These are phyloP conservation scores for Drosophila ananassae DNA, from an alignment of 1,140 invertebrate genomes.

Conservation along the genomic window DNA sequence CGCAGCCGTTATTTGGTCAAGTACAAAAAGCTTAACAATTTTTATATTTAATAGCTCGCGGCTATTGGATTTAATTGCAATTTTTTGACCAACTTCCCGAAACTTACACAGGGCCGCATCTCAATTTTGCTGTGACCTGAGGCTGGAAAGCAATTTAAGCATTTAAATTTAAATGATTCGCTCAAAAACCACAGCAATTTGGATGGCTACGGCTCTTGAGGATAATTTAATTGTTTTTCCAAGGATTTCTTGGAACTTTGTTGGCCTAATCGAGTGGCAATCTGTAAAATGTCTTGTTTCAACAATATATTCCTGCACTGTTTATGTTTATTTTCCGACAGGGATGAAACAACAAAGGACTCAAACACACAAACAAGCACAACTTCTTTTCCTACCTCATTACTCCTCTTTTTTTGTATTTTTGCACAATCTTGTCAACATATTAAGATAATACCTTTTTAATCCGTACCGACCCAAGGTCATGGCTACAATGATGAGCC, in stretches of 20 bases:
- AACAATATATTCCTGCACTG: constrained; percentile 36
- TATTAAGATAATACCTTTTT: constrained; percentile 81
- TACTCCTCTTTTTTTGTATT: constrained; percentile 10
- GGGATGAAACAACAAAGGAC: constrained; percentile 15
- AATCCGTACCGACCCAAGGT: constrained; percentile 79
- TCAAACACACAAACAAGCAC: constrained; percentile 4
- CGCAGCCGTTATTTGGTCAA: constrained; percentile 28
- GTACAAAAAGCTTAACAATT: constrained; percentile 11
- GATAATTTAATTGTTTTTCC: constrained; percentile 43
- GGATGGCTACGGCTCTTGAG: constrained; percentile 1
- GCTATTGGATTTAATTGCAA: constrained; percentile 49
- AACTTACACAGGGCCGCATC: neutral
- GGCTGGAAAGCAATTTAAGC: constrained; percentile 7
- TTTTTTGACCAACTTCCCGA: constrained; percentile 11
- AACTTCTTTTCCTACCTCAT: neutral
- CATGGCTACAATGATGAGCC: constrained; percentile 25
- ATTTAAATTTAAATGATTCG: constrained; percentile 18
- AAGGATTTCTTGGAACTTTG: constrained; percentile 16
- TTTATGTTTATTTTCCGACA: constrained; percentile 31
- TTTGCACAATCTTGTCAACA: constrained; percentile 77
- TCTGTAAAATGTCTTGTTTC: constrained; percentile 45
- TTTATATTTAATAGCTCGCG: constrained; percentile 22
- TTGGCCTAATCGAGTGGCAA: constrained; percentile 42
- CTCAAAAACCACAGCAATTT: neutral
- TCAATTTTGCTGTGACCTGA: neutral